A percentile compares a stretch with the other conserved stretches of the same genome.
Conservation (phyloP, 2,797 vertebrate species). For the Pteropus rufus region DNA sequence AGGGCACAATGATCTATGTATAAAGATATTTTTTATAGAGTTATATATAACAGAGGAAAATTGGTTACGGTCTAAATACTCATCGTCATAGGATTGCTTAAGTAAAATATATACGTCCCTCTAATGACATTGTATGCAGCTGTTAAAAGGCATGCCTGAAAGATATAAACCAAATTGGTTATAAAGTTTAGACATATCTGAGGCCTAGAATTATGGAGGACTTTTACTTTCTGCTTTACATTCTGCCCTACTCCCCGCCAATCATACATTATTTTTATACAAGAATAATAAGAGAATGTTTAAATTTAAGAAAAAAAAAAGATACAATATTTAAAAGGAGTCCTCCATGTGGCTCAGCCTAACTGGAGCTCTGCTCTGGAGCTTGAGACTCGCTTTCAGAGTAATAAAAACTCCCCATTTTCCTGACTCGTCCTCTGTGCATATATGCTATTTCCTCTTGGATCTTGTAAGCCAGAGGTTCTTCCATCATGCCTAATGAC, state of each 20-base stretch:
- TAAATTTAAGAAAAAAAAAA: conserved; percentile 23
- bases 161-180: neutral
- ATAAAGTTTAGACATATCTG: neutral
- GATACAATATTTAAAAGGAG: conserved; percentile 22
- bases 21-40: neutral
- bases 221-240: neutral
- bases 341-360: neutral
- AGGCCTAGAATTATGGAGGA: neutral
- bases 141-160: neutral
- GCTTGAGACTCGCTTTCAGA: neutral
- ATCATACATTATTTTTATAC: neutral
- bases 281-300: neutral
- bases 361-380: neutral
- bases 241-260: too few relatives aligned
- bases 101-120: neutral
- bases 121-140: neutral
- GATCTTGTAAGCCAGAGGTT: neutral
- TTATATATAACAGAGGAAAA: neutral
- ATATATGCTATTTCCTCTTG: neutral
- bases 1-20: neutral
- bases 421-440: neutral
- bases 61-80: neutral
- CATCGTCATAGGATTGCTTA: neutral
- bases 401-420: neutral
- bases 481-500: neutral